phyloP scores from a whole-genome alignment of 2,888 invertebrate species.

The Leptopilina myrica region DNA sequence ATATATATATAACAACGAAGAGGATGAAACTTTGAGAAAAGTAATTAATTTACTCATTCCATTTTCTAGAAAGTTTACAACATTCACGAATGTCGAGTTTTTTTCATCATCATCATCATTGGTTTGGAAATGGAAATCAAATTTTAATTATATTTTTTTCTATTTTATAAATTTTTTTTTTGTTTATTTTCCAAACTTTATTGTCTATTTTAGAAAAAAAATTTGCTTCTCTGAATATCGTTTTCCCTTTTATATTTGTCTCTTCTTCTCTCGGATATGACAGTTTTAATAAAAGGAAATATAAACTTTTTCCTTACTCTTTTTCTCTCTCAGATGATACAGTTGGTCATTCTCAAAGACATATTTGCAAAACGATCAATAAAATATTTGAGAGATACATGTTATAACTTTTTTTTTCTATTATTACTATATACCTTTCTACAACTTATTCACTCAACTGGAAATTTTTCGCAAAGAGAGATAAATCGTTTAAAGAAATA shows the following conservation, averaged over 20 bases:
- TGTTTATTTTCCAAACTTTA: too few relatives aligned
- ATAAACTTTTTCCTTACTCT: not conserved
- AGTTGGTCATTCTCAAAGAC: constrained; percentile 16
- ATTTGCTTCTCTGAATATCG: not conserved
- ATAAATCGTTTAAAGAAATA: not conserved
- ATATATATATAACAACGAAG: not conserved
- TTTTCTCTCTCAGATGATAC: not conserved
- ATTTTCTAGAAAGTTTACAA: not conserved
- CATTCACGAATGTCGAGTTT: not conserved
- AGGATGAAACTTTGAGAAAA: not conserved
- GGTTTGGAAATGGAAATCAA: too few relatives aligned
- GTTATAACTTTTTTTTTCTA: not conserved
- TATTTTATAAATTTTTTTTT: too few relatives aligned
- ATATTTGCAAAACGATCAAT: constrained; percentile 25
- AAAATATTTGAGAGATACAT: constrained; percentile 6
- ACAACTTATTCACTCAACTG: not conserved
- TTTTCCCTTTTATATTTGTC: not conserved
- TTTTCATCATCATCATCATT: not conserved
- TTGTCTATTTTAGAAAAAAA: too few relatives aligned
- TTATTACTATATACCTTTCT: not conserved
- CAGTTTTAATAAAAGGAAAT: constrained; percentile 4
- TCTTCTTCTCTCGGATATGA: not conserved
- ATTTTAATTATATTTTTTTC: too few relatives aligned
- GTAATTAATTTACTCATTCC: not conserved
- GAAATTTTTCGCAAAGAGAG: not conserved